Evolutionary conservation across 1,140 invertebrate species (phyloP), one percentile per base, ranked within the genome.

Genomic region (Hycleus phaleratus): DNA sequence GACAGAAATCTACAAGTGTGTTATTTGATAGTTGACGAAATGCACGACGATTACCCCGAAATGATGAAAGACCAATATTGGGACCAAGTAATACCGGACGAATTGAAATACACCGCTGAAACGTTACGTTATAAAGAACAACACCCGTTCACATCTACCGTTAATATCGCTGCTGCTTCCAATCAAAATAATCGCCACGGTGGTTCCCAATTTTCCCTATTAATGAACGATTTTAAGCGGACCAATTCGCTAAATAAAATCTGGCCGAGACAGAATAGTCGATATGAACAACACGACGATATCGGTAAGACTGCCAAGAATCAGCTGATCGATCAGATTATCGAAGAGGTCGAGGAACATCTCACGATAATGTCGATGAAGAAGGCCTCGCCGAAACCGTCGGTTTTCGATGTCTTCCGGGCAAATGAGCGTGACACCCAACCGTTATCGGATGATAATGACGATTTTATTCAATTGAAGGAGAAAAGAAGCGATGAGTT

Each of bases 1-100:
- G 91, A 94, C 71, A 82, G 91, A 68, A 90, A 92, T 78, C 76
- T 92, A 40, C 86, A 91, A 75, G 45, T 52, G 0, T 88, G 88
- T 4, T 94, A 93, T 74, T 77, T 93, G 63, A 94, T 94, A 60
- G 91, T 94, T 10, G 91, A 94, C 71, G 90, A 93, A 76, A 93
- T 93, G 90, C 90, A 93, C 71, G 86, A 92, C 70, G 88, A 92
- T 65, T 90, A 93, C 78, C 91, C 90, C 0, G 87, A 93, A 71
- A 71, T 93, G 44, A 83, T 93, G 26, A 83, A 82, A 48, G 91
- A 94, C 79, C 87, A 91, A 66, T 93, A 93, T 70, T 94, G 90
- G 91, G 91, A 93, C 67, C 86, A 92, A 68, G 82, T 91, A 51
- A 88, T 93, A 67, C 90, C 90, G 1, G 81, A 81, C 4, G 88